Conservation (phyloP, 2,113 vertebrate species). For the Microcebus lehilahytsara region DNA sequence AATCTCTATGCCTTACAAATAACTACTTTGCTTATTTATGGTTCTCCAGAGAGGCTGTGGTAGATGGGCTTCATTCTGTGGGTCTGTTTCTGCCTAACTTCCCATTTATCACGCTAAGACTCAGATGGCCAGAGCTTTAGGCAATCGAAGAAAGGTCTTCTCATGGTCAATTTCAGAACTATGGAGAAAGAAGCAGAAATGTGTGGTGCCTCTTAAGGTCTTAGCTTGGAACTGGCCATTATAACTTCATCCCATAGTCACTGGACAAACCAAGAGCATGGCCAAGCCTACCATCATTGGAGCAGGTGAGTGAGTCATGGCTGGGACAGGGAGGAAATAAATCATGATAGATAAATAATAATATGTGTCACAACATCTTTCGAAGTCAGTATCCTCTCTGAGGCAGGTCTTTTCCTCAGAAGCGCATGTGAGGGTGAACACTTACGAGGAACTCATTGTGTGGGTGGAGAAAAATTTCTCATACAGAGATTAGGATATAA, state of each 20-base stretch:
- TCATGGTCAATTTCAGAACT: neutral
- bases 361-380: accelerated
- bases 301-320: neutral
- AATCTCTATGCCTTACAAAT: neutral
- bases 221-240: neutral
- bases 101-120: too few species aligned
- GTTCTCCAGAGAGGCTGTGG: neutral
- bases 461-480: too few species aligned
- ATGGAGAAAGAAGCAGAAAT: neutral
- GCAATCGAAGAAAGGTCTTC: neutral
- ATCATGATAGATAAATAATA: neutral
- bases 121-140: neutral
- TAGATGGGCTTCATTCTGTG: too few species aligned
- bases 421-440: too few species aligned
- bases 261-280: neutral
- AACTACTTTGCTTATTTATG: neutral
- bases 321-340: too few species aligned
- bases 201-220: neutral
- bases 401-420: neutral
- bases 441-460: too few species aligned
- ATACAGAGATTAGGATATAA: too few species aligned
- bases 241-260: neutral
- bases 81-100: neutral
- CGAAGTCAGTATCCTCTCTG: neutral
- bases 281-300: neutral